Conservation (phyloP, 2,888 invertebrate species). For the Leptinotarsa rubiginosa region DNA sequence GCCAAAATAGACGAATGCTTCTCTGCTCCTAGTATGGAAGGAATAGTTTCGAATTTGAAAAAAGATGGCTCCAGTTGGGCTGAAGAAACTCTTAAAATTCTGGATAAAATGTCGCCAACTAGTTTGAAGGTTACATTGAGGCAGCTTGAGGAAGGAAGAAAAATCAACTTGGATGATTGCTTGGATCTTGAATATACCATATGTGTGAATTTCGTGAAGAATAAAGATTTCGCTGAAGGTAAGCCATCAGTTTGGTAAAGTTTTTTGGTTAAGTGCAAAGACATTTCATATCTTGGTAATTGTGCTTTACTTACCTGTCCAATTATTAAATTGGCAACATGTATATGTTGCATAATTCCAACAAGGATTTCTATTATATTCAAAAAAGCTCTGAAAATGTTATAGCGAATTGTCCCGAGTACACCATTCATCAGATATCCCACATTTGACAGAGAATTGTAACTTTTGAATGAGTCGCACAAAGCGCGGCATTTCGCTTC, state of each 20-base stretch:
- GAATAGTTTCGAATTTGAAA: conserved; percentile 80
- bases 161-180: conserved; percentile 82
- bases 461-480: too few species aligned
- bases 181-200: conserved; percentile 92
- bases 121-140: conserved; percentile 89
- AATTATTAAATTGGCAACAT: too few species aligned
- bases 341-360: too few species aligned
- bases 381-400: too few species aligned
- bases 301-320: too few species aligned
- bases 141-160: conserved; percentile 81
- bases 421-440: too few species aligned
- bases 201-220: conserved; percentile 73
- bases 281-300: too few species aligned
- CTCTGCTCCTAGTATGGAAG: conserved; percentile 79
- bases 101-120: conserved; percentile 89
- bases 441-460: too few species aligned
- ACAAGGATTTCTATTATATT: too few species aligned
- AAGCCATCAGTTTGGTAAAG: neutral
- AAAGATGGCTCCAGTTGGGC: conserved; percentile 88
- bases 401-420: too few species aligned
- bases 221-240: conserved; percentile 89
- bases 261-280: too few species aligned
- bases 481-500: too few species aligned
- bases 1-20: conserved; percentile 85
- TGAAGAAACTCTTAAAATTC: conserved; percentile 74